Evolutionary conservation across 2,888 invertebrate genomes (phyloP).

Genomic region (Elmis aenea): DNA sequence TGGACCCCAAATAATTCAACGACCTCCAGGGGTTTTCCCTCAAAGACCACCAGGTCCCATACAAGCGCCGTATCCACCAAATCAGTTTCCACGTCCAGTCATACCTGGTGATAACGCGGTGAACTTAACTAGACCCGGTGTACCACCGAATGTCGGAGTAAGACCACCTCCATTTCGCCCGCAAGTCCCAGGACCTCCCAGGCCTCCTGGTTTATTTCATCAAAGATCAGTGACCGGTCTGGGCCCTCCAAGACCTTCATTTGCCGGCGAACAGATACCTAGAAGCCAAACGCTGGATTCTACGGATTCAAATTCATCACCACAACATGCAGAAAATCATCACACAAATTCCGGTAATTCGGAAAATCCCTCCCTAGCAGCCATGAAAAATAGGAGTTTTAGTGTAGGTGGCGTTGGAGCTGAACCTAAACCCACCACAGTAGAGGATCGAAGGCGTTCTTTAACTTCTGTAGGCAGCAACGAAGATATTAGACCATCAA

Average conservation of each 20-base stretch:
- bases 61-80: conserved; percentile 19
- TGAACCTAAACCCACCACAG: conserved; percentile 44
- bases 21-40: conserved; percentile 32
- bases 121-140: conserved; percentile 22
- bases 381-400: conserved; percentile 52
- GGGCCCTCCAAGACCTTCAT: conserved; percentile 26
- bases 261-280: conserved; percentile 3
- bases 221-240: conserved; percentile 49
- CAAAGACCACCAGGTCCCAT: conserved; percentile 28
- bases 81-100: conserved; percentile 5
- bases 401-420: conserved; percentile 53
- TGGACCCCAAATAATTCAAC: conserved; percentile 31
- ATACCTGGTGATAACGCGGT: conserved; percentile 5
- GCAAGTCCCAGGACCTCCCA: conserved; percentile 24
- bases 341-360: conserved; percentile 37
- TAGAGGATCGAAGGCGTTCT: conserved; percentile 52
- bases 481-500: conserved; percentile 37
- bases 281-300: conserved; percentile 41
- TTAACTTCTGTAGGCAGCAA: conserved; percentile 49
- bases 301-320: conserved; percentile 35
- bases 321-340: conserved; percentile 32
- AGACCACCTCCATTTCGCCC: conserved; percentile 24
- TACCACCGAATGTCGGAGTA: conserved; percentile 12
- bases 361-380: conserved; percentile 38
- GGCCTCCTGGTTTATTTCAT: conserved; percentile 41